Percentiles rank a stretch among this genome's conserved stretches.
phyloP scores from a whole-genome alignment of 2,888 invertebrate species.

The Tachina lurida region DNA sequence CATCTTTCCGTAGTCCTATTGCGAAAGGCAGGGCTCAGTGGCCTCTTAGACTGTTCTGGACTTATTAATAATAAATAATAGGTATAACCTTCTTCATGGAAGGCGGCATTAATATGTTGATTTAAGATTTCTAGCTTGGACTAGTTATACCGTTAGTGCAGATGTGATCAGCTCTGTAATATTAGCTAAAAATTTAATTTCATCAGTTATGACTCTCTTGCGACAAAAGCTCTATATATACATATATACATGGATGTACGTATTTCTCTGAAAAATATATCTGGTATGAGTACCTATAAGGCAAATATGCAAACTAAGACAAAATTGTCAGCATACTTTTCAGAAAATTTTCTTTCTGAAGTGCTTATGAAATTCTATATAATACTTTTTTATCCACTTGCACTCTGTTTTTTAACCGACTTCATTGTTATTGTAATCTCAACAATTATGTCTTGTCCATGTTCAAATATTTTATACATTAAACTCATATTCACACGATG shows the following conservation, averaged over 20 bases:
- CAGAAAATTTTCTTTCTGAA: constrained; percentile 75
- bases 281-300: background rate
- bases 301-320: constrained; percentile 78
- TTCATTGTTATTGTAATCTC: constrained; percentile 12
- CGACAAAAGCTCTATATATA: background rate
- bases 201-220: no score
- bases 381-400: constrained; percentile 73
- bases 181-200: no score
- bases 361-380: constrained; percentile 75
- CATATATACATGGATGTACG: background rate
- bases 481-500: background rate
- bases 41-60: no score
- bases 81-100: no score
- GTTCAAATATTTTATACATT: constrained; percentile 33
- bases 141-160: no score
- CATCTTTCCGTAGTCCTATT: no score
- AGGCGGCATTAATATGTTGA: no score
- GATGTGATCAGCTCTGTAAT: no score
- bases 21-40: no score
- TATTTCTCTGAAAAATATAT: background rate
- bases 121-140: no score
- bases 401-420: background rate
- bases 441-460: constrained; percentile 57
- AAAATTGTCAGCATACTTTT: constrained; percentile 79
- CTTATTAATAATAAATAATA: no score